Percentiles rank a stretch among this genome's conserved stretches.
These are phyloP conservation scores for Cephus cinctus DNA, from an alignment of 1,140 invertebrate genomes.

Conservation along the genomic window DNA sequence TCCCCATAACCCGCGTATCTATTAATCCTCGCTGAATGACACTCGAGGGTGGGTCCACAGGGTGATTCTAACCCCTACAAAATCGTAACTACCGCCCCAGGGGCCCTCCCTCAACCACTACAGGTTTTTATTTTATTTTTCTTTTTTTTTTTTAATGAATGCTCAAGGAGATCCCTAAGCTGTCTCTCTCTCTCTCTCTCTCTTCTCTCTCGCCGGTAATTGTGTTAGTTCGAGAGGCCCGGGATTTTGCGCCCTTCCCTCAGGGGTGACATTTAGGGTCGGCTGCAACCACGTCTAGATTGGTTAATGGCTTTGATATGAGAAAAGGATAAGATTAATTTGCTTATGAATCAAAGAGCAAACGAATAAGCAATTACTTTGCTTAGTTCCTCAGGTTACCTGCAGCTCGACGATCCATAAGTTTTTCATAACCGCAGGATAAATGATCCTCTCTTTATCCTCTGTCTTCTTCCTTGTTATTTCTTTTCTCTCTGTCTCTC, in stretches of 20 bases:
- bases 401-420: too few species aligned
- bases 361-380: constrained; percentile 48
- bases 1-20: constrained; percentile 35
- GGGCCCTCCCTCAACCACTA: constrained; percentile 21
- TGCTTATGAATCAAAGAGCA: constrained; percentile 45
- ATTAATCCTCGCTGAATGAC: constrained; percentile 54
- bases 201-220: too few species aligned
- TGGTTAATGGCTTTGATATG: constrained; percentile 50
- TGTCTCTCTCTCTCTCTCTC: too few species aligned
- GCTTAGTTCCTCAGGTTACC: too few species aligned
- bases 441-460: too few species aligned
- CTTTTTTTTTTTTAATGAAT: constrained; percentile 41
- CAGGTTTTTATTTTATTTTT: constrained; percentile 24
- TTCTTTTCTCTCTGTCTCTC: too few species aligned
- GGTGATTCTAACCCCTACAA: constrained; percentile 40
- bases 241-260: constrained; percentile 21
- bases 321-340: constrained; percentile 51
- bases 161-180: constrained; percentile 36
- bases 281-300: constrained; percentile 36
- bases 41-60: constrained; percentile 39
- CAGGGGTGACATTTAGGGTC: constrained; percentile 46
- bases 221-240: constrained; percentile 44
- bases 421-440: too few species aligned
- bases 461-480: too few species aligned
- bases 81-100: constrained; percentile 38